Evolutionary conservation across 2,888 invertebrate species (phyloP), one percentile per base, ranked within the genome.

Genomic region (Eledona agricola): DNA sequence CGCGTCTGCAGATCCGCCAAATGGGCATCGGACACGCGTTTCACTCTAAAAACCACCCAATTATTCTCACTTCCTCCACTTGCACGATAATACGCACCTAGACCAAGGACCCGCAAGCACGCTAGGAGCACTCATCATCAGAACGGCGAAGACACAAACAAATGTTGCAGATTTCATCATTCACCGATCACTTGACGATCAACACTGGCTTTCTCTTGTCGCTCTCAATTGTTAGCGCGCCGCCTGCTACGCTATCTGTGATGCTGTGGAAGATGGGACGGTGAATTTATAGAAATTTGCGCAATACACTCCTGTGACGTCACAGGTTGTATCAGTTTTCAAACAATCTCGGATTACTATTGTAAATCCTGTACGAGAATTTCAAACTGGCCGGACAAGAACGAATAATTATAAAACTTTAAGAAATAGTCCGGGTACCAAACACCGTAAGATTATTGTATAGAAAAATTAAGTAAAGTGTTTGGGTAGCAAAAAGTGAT

Each of bases 21-120:
- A 51, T 70, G 68, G 5, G 66, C 57, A 43, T 70, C 70, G 7
- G 70, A 67, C 1, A 71, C 64, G 28, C 71, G 57, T 47, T 70
- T 71, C 3, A 69, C 59, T 42, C 71, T 71, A 22, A 20, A 12
- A 2, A 29, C 20, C 6, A 11, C 25, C 9, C 3, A 25, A 40
- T 15, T 31, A 13, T 13, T 28, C 6, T 5, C 17, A 15, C 6
- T 45, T 38, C 6, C 6, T 31, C 3, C 16, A 35, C 11, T 37
- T 37, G n/a, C n/a, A n/a, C n/a, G n/a, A n/a, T n/a, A n/a, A n/a
- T n/a, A n/a, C n/a, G n/a, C n/a, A 53, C 53, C 53, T 53, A 28
- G 38, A 38, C 15, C 38, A 25, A 2, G 47, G 34, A 13, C 32
- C 25, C 1, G 31, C 38, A 11, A 40, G 19, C 2, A 40, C 47